Evolutionary conservation across 2,113 vertebrate genomes (phyloP).

Genomic region (Poeciliopsis occidentalis): DNA sequence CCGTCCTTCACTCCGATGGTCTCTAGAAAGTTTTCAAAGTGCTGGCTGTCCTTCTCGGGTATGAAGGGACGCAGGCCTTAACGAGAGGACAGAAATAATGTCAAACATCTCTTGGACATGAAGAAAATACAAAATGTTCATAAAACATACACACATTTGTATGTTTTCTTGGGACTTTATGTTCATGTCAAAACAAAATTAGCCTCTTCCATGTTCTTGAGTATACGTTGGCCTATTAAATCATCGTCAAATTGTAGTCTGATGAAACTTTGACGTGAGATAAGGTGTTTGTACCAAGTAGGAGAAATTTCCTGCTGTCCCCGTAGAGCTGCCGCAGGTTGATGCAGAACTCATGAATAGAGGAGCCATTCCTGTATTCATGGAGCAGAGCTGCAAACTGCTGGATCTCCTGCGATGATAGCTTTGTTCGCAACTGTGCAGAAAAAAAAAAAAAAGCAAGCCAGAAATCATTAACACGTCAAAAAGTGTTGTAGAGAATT

Average conservation of each 20-base stretch:
- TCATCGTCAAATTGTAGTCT: background rate
- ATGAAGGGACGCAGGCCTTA: conserved; percentile 95
- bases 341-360: conserved; percentile 97
- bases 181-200: too few relatives aligned
- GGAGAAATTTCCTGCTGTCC: conserved; percentile 95
- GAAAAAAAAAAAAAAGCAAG: background rate
- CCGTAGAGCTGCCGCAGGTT: conserved; percentile 96
- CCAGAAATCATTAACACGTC: background rate
- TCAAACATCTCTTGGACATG: background rate
- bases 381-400: conserved; percentile 94
- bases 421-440: conserved; percentile 89
- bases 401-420: conserved; percentile 97
- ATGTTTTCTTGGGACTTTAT: too few relatives aligned
- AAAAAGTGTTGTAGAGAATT: background rate
- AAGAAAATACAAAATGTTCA: too few relatives aligned
- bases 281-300: conserved; percentile 82
- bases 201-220: too few relatives aligned
- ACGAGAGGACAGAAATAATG: background rate
- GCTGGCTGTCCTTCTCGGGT: conserved; percentile 97
- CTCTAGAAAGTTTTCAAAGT: conserved; percentile 98
- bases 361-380: conserved; percentile 92
- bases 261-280: background rate
- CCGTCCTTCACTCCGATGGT: conserved; percentile 98
- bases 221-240: too few relatives aligned
- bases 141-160: too few relatives aligned